Base-by-base conservation (phyloP, 2,113 vertebrate genomes). In the Podarcis muralis region DNA sequence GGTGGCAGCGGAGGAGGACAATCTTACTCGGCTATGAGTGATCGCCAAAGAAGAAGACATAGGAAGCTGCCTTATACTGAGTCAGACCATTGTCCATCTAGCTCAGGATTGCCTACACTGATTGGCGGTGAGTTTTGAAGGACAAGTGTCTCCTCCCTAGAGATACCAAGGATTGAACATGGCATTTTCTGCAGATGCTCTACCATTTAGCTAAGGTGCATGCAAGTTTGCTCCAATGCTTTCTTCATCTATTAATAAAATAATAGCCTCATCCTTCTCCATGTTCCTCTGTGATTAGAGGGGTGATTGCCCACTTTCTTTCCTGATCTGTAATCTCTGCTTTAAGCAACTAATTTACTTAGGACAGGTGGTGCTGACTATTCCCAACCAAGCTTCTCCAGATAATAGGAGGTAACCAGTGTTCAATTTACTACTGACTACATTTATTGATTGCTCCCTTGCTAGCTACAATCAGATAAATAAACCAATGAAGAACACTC, bases 371-470 rank as follows among this genome's bases (percentile, higher is more conserved):
- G 62, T 87, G 75, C 74, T 94, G 93, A 94, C 92, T 88, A 88
- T 79, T 48, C 91, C 83, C 84, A 59, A 72, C 86, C 76, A 93
- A 91, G 76, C 85, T 91, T 81, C 62, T 95, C 59, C 27, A 1
- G 90, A 89, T 91, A 92, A 81, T 88, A 84, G 80, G 62, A 88
- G 74, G 90, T 90, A 94, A 88, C 35, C 88, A 90, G 85, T 18
- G 71, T 93, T 32, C 85, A 91, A 87, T 95, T 95, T 89, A 90
- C 91, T 85, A 89, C 74, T 75, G 27, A 91, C 89, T 94, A 95
- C 83, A 80, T 86, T 27, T 88, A 94, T 93, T 91, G 92, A 94
- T 95, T 93, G 92, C 69, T 94, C 92, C 71, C 90, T 93, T 93
- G 81, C 80, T 86, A 90, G 18, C n/a, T 89, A 78, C 88, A 93